Percentiles rank a stretch among this genome's conserved stretches.
phyloP scores from a whole-genome alignment of 2,113 vertebrate genomes.

The Marcusenius ussheri region DNA sequence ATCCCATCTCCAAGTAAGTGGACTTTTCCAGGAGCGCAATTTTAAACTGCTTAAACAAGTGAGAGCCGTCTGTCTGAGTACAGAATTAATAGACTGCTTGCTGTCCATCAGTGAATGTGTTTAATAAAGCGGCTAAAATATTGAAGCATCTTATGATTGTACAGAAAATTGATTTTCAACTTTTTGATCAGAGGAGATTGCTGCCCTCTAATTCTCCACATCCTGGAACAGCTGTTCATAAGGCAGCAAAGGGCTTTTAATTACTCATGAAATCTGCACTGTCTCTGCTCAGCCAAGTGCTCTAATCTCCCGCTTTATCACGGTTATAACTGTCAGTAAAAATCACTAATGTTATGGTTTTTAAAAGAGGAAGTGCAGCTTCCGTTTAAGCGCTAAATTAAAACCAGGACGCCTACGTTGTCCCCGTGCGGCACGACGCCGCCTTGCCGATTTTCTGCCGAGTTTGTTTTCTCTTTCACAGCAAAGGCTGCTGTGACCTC shows the following conservation, averaged over 20 bases:
- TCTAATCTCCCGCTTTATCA: not conserved
- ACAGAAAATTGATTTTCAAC: not conserved
- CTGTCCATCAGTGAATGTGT: not conserved
- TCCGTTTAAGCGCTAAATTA: not conserved
- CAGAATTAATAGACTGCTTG: not conserved
- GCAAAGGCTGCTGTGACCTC: not conserved
- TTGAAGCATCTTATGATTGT: not conserved
- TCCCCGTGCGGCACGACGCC: not conserved
- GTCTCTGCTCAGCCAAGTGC: not conserved
- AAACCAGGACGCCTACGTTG: not conserved
- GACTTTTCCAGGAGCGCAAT: not conserved
- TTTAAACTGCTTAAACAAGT: not conserved
- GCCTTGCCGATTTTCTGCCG: not conserved
- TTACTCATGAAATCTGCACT: not conserved
- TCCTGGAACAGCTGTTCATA: not conserved
- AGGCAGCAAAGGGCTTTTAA: not conserved
- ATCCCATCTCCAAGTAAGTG: slow-evolving; percentile 97
- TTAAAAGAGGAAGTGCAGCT: not conserved
- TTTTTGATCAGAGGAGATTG: not conserved
- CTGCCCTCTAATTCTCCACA: not conserved
- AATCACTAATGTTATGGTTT: not conserved
- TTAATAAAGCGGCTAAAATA: not conserved
- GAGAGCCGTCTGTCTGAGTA: not conserved
- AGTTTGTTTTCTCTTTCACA: not conserved
- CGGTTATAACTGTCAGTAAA: not conserved